These are phyloP conservation scores for Drosophila niveifrons DNA, from an alignment of 2,888 invertebrate species.

Conservation along the genomic window DNA sequence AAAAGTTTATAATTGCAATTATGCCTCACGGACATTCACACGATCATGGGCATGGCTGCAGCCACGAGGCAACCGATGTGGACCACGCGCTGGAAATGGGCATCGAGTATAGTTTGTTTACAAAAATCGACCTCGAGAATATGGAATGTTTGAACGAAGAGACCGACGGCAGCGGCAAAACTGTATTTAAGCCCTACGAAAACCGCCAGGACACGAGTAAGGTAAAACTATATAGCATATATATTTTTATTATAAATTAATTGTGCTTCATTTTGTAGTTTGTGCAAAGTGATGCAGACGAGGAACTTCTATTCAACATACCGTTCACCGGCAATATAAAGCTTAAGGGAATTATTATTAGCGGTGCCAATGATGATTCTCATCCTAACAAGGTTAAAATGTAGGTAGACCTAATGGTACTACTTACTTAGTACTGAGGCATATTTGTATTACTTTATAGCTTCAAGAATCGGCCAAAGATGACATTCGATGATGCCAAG, in stretches of 20 bases:
- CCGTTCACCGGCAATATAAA: slow-evolving; percentile 98
- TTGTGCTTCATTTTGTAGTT: slow-evolving; percentile 87
- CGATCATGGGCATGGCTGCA: slow-evolving; percentile 80
- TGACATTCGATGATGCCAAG: slow-evolving; percentile 96
- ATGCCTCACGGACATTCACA: slow-evolving; percentile 85
- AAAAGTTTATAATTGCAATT: slow-evolving; percentile 26
- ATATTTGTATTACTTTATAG: slow-evolving; percentile 86
- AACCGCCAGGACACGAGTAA: slow-evolving; percentile 91
- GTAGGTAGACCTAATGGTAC: slow-evolving; percentile 87
- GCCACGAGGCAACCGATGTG: slow-evolving; percentile 83
- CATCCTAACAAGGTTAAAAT: slow-evolving; percentile 95
- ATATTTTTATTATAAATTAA: background rate
- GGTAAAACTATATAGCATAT: slow-evolving; percentile 85
- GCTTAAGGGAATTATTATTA: slow-evolving; percentile 95
- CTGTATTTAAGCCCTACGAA: slow-evolving; percentile 97
- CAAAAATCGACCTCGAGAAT: slow-evolving; percentile 95
- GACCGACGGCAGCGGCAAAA: slow-evolving; percentile 93
- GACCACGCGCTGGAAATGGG: slow-evolving; percentile 85
- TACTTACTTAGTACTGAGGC: background rate
- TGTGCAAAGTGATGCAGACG: slow-evolving; percentile 98
- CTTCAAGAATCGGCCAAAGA: slow-evolving; percentile 96
- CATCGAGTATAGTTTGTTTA: slow-evolving; percentile 89
- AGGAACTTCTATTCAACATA: slow-evolving; percentile 97
- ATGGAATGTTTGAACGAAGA: slow-evolving; percentile 96
- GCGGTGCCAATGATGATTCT: slow-evolving; percentile 94